phyloP scores from a whole-genome alignment of 1,140 invertebrate species.

The Drosophila miranda region DNA sequence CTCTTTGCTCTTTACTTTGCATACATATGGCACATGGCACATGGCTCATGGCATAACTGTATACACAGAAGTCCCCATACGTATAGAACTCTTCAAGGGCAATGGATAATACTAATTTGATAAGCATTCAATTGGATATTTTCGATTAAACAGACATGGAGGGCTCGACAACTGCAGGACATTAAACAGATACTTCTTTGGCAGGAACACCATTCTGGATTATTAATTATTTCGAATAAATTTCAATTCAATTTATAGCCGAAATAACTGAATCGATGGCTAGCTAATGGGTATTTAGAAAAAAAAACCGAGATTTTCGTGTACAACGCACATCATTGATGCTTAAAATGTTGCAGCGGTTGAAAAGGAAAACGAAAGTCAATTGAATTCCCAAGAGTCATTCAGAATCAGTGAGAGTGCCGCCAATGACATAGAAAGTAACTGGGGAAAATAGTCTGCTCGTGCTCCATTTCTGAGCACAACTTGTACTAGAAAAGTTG shows the following conservation, averaged over 20 bases:
- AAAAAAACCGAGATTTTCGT: too few species aligned
- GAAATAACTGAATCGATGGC: too few species aligned
- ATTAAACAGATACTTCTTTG: too few species aligned
- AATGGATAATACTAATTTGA: too few species aligned
- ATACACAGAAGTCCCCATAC: neutral
- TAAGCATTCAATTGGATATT: too few species aligned
- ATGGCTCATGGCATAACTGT: conserved; percentile 4
- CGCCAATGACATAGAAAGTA: conserved; percentile 47
- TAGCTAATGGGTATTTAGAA: too few species aligned
- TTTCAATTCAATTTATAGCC: too few species aligned
- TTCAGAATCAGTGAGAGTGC: conserved; percentile 16
- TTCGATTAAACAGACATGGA: too few species aligned
- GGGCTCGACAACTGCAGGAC: too few species aligned
- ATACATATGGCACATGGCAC: conserved; percentile 20
- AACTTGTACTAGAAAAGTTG: conserved; percentile 21
- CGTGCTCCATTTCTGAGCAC: conserved; percentile 45
- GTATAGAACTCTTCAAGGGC: too few species aligned
- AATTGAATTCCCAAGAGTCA: conserved; percentile 36
- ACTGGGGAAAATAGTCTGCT: neutral
- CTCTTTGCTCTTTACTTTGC: conserved; percentile 42
- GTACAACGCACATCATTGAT: neutral
- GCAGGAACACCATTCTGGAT: too few species aligned
- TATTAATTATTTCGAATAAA: too few species aligned
- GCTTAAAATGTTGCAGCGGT: conserved; percentile 6
- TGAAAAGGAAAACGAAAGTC: neutral